Conservation (phyloP, 2,797 vertebrate genomes). For the Molossus alvarezi region DNA sequence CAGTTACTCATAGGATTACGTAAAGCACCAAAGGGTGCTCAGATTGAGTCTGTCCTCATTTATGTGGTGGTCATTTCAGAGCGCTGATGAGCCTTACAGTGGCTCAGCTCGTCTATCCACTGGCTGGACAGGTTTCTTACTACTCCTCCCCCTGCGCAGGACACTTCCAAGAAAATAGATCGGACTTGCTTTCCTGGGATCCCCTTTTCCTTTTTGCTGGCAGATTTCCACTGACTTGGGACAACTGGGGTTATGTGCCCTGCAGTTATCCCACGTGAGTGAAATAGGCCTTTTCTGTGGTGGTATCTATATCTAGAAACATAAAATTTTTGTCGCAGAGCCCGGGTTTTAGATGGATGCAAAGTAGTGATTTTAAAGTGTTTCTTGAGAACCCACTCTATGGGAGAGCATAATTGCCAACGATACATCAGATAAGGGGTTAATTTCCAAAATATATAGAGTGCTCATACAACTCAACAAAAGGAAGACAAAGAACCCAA, state of each 20-base stretch:
- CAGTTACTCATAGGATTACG: neutral
- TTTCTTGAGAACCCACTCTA: neutral
- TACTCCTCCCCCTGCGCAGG: neutral
- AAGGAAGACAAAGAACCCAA: no score
- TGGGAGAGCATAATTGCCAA: no score
- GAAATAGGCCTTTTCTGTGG: neutral
- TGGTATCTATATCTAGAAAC: neutral
- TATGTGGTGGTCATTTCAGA: neutral
- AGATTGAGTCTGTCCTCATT: neutral
- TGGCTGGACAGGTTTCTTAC: neutral
- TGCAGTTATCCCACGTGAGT: neutral
- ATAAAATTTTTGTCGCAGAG: neutral
- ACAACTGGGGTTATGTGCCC: neutral
- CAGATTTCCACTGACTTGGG: slow-evolving; percentile 14
- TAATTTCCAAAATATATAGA: no score
- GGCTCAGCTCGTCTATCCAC: neutral
- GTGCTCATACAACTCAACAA: no score
- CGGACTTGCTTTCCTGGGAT: neutral
- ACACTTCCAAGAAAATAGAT: neutral
- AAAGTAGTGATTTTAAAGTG: neutral
- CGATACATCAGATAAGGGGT: no score
- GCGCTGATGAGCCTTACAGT: neutral
- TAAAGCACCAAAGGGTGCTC: neutral
- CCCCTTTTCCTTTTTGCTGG: neutral
- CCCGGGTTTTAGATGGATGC: neutral